Percentiles rank a stretch among this genome's conserved stretches.
These are phyloP conservation scores for Todiramphus chloris DNA, from an alignment of 2,113 vertebrate species.

Conservation along the genomic window DNA sequence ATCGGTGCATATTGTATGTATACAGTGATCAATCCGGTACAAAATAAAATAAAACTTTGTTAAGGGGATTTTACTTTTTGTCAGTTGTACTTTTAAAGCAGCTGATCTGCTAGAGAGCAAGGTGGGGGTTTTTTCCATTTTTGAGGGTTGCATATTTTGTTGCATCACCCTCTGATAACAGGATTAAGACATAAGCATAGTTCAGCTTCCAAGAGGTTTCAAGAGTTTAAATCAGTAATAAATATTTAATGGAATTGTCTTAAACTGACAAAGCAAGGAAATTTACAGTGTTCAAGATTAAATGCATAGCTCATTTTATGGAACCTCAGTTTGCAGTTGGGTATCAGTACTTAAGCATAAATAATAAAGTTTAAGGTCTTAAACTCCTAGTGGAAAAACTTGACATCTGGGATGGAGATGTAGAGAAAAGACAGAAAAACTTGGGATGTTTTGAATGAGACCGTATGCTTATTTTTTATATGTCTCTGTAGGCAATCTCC, in stretches of 20 bases:
- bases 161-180: neutral
- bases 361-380: neutral
- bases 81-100: neutral
- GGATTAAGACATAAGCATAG: neutral
- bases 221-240: neutral
- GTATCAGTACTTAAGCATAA: neutral
- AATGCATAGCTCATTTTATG: neutral
- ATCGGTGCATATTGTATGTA: rapidly evolving
- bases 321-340: neutral
- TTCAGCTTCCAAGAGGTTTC: neutral
- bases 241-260: conserved; percentile 5
- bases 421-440: neutral
- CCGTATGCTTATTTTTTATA: neutral
- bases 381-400: neutral
- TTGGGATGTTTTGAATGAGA: neutral
- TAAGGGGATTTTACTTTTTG: neutral
- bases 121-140: neutral
- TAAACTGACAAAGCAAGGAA: neutral
- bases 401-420: neutral
- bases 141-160: neutral
- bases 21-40: neutral
- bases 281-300: neutral
- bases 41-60: neutral
- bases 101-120: neutral
- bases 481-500: neutral